Evolutionary conservation across 2,113 vertebrate species (phyloP).

Genomic region (Platichthys stellatus): DNA sequence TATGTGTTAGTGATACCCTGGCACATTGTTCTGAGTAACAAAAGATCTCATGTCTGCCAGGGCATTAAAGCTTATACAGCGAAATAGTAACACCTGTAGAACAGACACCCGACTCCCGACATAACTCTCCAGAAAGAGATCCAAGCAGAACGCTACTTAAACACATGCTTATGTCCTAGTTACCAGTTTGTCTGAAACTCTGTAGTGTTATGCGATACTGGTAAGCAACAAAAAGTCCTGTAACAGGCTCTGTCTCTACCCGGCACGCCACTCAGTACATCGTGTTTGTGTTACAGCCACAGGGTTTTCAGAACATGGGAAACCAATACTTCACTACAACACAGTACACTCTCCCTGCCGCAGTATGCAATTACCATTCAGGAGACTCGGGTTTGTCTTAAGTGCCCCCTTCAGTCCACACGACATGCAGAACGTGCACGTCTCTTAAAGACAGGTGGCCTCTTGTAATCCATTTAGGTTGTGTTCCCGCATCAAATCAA

Average conservation of each 20-base stretch:
- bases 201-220: constrained; percentile 49
- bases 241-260: constrained; percentile 44
- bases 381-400: constrained; percentile 64
- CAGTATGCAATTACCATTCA: constrained; percentile 62
- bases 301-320: constrained; percentile 36
- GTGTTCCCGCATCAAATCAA: constrained; percentile 58
- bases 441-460: constrained; percentile 62
- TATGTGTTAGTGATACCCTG: constrained; percentile 47
- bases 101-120: constrained; percentile 60
- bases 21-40: constrained; percentile 61
- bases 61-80: constrained; percentile 46
- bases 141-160: constrained; percentile 59
- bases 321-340: constrained; percentile 38
- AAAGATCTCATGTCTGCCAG: constrained; percentile 38
- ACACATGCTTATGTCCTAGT: constrained; percentile 35
- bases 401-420: constrained; percentile 64
- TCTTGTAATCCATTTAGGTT: constrained; percentile 65
- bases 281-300: constrained; percentile 65
- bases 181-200: constrained; percentile 62
- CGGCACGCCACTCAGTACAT: constrained; percentile 42
- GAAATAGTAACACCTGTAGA: constrained; percentile 67
- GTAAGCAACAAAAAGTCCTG: constrained; percentile 60
- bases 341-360: constrained; percentile 48
- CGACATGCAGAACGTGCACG: constrained; percentile 55
- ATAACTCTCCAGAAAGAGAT: constrained; percentile 47